Conservation (phyloP, 2,113 vertebrate species). For the Nanorana parkeri region DNA sequence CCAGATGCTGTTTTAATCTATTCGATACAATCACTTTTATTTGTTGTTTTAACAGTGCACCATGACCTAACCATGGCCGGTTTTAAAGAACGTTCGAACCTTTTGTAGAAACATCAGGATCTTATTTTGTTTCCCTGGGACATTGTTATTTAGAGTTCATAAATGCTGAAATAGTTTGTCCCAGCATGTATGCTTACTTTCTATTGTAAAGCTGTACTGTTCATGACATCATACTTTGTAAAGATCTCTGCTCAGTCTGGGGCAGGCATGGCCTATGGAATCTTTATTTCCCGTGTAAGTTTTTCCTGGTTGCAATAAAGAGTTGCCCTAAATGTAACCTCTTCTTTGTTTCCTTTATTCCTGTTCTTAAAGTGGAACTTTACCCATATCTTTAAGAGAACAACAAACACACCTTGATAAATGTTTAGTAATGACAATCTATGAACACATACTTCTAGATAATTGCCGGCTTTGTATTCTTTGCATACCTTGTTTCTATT, state of each 20-base stretch:
- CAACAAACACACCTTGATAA: too few relatives aligned
- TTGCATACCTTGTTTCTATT: too few relatives aligned
- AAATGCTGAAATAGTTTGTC: slow-evolving; percentile 9
- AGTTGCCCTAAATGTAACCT: slow-evolving; percentile 70
- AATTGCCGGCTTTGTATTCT: too few relatives aligned
- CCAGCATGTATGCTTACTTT: slow-evolving; percentile 51
- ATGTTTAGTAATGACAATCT: too few relatives aligned
- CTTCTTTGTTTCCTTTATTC: not conserved
- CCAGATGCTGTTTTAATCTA: slow-evolving; percentile 56
- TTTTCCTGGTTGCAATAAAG: slow-evolving; percentile 85
- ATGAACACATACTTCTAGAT: too few relatives aligned
- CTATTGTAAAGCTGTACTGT: slow-evolving; percentile 61
- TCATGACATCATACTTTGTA: slow-evolving; percentile 62
- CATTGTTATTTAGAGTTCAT: not conserved
- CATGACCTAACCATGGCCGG: slow-evolving; percentile 46
- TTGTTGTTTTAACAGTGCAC: slow-evolving; percentile 58
- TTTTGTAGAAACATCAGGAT: not conserved
- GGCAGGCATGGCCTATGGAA: slow-evolving; percentile 71
- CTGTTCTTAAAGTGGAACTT: not conserved
- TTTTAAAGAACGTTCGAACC: slow-evolving; percentile 43
- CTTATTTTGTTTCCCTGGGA: slow-evolving; percentile 46
- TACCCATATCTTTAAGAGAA: too few relatives aligned
- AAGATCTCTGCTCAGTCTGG: slow-evolving; percentile 76
- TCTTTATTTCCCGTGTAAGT: slow-evolving; percentile 71
- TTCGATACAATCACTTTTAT: slow-evolving; percentile 38